phyloP scores from a whole-genome alignment of 2,888 invertebrate species.

The Lysandra coridon region DNA sequence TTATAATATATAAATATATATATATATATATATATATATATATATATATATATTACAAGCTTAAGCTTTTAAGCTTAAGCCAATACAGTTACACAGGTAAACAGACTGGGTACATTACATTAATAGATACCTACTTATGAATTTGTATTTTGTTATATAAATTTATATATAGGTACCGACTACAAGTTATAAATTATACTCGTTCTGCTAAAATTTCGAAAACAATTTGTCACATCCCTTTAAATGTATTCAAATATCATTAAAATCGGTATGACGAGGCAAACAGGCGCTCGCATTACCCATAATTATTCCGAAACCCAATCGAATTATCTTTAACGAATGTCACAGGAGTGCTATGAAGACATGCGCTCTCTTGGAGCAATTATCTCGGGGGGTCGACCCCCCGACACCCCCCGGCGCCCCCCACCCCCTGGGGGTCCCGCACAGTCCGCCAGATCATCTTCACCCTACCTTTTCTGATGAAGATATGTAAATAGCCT shows the following conservation, averaged over 20 bases:
- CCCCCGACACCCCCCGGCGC: conserved; percentile 36
- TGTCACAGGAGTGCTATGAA: conserved; percentile 66
- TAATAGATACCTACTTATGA: too few relatives aligned
- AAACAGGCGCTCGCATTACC: conserved; percentile 36
- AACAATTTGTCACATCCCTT: conserved; percentile 10
- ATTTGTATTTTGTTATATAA: too few relatives aligned
- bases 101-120: too few relatives aligned
- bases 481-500: conserved; percentile 72
- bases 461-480: conserved; percentile 71
- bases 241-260: conserved; percentile 31
- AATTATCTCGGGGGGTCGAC: conserved; percentile 53
- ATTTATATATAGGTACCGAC: neutral
- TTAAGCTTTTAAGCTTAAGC: too few relatives aligned
- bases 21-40: too few relatives aligned
- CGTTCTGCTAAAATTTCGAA: neutral
- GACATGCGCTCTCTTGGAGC: conserved; percentile 65
- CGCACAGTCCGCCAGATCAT: conserved; percentile 67
- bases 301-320: conserved; percentile 64
- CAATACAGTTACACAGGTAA: too few relatives aligned
- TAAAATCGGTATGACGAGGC: conserved; percentile 30
- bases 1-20: too few relatives aligned
- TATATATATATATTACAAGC: too few relatives aligned
- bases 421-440: conserved; percentile 41
- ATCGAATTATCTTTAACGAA: conserved; percentile 68
- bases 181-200: neutral